Evolutionary conservation across 1,140 invertebrate genomes (phyloP).

Genomic region (Gonatopus flavifemur): DNA sequence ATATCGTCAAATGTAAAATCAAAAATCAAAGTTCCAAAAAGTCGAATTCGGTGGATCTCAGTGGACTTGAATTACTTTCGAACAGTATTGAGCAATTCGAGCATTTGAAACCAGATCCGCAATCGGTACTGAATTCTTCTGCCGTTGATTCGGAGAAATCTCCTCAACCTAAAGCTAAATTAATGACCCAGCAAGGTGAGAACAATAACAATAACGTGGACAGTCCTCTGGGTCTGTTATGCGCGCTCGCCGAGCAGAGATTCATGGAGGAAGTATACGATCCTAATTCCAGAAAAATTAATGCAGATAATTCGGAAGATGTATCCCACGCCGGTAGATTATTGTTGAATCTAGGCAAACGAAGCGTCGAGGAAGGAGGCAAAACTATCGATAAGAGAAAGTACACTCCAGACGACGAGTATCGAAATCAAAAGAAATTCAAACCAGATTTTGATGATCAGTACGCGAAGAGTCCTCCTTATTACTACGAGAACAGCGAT

Average conservation of each 20-base stretch:
- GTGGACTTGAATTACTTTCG: constrained; percentile 77
- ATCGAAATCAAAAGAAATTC: constrained; percentile 27
- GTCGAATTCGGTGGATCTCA: constrained; percentile 67
- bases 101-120: constrained; percentile 35
- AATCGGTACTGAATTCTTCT: constrained; percentile 3
- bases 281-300: constrained; percentile 28
- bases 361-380: constrained; percentile 21
- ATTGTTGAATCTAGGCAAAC: constrained; percentile 33
- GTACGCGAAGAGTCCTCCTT: neutral
- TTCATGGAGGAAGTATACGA: constrained; percentile 73
- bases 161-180: constrained; percentile 26
- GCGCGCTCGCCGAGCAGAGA: constrained; percentile 81
- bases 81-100: constrained; percentile 79
- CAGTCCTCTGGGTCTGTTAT: constrained; percentile 75
- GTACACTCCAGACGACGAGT: constrained; percentile 43
- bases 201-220: constrained; percentile 60
- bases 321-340: constrained; percentile 29
- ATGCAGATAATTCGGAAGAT: constrained; percentile 35
- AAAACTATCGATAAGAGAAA: constrained; percentile 35
- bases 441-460: constrained; percentile 15
- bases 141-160: constrained; percentile 23
- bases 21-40: constrained; percentile 18
- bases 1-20: neutral
- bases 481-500: constrained; percentile 5
- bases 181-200: constrained; percentile 33